Conservation (phyloP, 2,888 invertebrate genomes). For the Tridacna crocea region DNA sequence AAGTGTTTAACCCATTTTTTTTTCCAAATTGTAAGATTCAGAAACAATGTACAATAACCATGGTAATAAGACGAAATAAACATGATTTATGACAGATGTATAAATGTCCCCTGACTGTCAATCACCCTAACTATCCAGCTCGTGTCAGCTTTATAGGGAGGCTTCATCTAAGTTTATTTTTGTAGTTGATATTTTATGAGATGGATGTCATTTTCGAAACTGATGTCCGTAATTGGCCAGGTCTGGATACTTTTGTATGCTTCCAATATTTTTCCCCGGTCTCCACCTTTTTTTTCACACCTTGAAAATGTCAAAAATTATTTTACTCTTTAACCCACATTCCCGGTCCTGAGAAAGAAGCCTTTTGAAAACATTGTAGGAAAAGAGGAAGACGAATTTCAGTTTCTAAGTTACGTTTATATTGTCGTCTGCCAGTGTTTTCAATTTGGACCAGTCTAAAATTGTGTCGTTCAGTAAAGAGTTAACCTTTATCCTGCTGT, state of each 20-base stretch:
- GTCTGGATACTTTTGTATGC: neutral
- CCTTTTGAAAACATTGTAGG: too few species aligned
- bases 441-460: too few species aligned
- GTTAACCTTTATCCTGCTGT: too few species aligned
- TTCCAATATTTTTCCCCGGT: neutral
- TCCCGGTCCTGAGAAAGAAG: too few species aligned
- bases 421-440: too few species aligned
- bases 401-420: too few species aligned
- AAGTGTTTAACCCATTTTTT: too few species aligned
- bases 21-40: neutral
- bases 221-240: neutral
- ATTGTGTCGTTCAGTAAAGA: too few species aligned
- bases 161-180: neutral
- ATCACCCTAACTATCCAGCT: neutral
- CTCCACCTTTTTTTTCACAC: too few species aligned
- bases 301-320: too few species aligned
- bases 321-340: too few species aligned
- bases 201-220: neutral
- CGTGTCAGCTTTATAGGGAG: conserved; percentile 7
- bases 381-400: too few species aligned
- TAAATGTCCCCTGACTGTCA: conserved; percentile 13
- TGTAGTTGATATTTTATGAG: conserved; percentile 17
- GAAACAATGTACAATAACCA: neutral
- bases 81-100: conserved; percentile 13
- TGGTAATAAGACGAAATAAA: conserved; percentile 13